Conservation (phyloP, 2,797 vertebrate genomes). For the Lepidocolaptes lacrymiger region DNA sequence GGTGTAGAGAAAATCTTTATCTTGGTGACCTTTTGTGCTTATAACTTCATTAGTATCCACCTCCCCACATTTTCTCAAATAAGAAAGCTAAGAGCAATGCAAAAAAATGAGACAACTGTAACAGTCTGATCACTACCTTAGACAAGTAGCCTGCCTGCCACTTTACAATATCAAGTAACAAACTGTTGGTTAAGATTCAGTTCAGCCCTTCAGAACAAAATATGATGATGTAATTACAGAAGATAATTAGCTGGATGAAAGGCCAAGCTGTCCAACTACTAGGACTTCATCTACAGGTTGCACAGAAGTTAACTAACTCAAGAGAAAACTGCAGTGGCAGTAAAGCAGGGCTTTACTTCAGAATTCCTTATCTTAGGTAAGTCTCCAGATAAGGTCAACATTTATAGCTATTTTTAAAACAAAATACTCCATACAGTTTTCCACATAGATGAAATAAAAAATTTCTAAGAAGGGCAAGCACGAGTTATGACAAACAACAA, state of each 20-base stretch:
- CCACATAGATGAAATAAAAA: not conserved
- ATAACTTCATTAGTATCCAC: not conserved
- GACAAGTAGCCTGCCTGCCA: not conserved
- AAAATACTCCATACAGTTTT: not conserved
- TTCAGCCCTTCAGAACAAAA: not conserved
- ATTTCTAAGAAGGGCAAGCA: not conserved
- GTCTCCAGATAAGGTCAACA: not conserved
- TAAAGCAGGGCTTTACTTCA: not conserved
- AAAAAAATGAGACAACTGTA: not conserved
- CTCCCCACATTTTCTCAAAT: not conserved
- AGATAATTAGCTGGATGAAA: not conserved
- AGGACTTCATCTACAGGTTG: not conserved
- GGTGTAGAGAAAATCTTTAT: not conserved
- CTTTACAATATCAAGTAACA: not conserved
- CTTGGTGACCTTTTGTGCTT: not conserved
- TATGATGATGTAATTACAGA: not conserved
- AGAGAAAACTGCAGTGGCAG: not conserved
- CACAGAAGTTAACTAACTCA: not conserved
- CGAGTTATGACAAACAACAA: not conserved
- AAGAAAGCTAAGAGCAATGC: not conserved
- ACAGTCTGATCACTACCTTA: not conserved
- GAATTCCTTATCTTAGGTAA: not conserved
- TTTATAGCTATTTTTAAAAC: not conserved
- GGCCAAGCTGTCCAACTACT: not conserved
- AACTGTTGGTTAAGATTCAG: not conserved